Base-by-base conservation (phyloP, 2,113 vertebrate genomes). In the Prinia subflava region DNA sequence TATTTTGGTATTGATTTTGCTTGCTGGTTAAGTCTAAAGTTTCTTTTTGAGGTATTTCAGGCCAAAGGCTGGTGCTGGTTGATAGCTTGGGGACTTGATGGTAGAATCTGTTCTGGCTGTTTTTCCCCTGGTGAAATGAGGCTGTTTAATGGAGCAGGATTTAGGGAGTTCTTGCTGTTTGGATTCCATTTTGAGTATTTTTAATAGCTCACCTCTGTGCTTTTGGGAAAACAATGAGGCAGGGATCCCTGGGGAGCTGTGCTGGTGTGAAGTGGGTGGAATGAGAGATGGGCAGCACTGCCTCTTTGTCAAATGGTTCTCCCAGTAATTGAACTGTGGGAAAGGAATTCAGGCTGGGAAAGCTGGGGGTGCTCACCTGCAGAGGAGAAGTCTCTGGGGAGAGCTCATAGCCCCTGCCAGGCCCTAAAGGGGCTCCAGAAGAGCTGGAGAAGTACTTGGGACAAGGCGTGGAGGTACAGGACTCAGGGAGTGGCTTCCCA, bases 251-350 rank as follows among this genome's bases (percentile, higher is more conserved):
- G 33, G 30, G 65, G 41, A 46, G 68, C 83, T 76, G 44, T 52
- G 63, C n/a, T 69, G 5, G 3, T 55, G 27, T 15, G 14, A 14
- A 15, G 30, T 6, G 39, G n/a, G 15, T 0, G 2, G 10, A 33
- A 28, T 24, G 44, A 6, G 57, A 68, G 56, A 10, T 30, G 20
- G 68, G 37, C 39, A 71, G 70, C 0, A 0, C 21, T 0, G 0
- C 16, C 24, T 53, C 46, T 73, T 24, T 57, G 31, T 24, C 3
- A 4, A 15, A 23, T 44, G 25, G 10, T 87, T 62, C 52, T 81
- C 41, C 35, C 50, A 55, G n/a, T 1, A 0, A 77, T 6, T 57
- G 31, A 74, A 78, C 55, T 3, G 0, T 52, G 52, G 68, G 59
- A 56, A 35, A 31, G 44, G 25, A 50, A 50, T 42, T 42, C 21